Evolutionary conservation across 92 coral and sea anemone species (phyloP), one percentile per base, ranked within the genome.

Genomic region (Porites evermanni): DNA sequence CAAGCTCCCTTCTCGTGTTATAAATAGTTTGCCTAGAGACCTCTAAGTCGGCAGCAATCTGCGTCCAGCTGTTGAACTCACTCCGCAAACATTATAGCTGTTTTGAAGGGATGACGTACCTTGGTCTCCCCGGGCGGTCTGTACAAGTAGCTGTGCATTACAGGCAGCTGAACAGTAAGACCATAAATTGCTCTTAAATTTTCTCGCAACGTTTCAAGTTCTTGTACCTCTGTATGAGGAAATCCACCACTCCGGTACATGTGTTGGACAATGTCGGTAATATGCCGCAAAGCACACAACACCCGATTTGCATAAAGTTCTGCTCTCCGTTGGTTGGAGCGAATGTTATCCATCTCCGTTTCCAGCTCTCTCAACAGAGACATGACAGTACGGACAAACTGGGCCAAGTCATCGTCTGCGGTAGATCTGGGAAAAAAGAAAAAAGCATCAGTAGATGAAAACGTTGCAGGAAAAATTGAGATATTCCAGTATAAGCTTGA

Each of bases 261-360:
- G 66, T 52, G 70, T 11, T 66, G 68, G 2, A 63, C n/a, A 12
- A 88, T 84, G 84, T 72, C 50, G 54, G 44, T 70, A 17, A 84
- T 9, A 51, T 89, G 92, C 9, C 77, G 17, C 68, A 84, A 2
- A 7, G 75, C 79, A 71, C 84, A 61, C 44, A 84, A 84, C 4
- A 89, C 8, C 9, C 89, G 61, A 78, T 86, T 90, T 14, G 92
- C 89, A 72, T 67, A 89, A 56, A 89, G 77, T 52, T 89, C 92
- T 23, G 86, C 71, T 32, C 93, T 29, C 67, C 59, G 12, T 23
- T 47, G 79, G 56, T 87, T 21, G 64, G 52, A 60, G 18, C 53
- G 1, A 6, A 79, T 71, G 73, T 72, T 87, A 7, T 13, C 69
- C 67, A 69, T 38, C 32, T 83, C 87, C 7, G 18, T 18, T 47